Evolutionary conservation across 2,797 vertebrate species (phyloP), one percentile per base, ranked within the genome.

Genomic region (Pantherophis alleghaniensis): DNA sequence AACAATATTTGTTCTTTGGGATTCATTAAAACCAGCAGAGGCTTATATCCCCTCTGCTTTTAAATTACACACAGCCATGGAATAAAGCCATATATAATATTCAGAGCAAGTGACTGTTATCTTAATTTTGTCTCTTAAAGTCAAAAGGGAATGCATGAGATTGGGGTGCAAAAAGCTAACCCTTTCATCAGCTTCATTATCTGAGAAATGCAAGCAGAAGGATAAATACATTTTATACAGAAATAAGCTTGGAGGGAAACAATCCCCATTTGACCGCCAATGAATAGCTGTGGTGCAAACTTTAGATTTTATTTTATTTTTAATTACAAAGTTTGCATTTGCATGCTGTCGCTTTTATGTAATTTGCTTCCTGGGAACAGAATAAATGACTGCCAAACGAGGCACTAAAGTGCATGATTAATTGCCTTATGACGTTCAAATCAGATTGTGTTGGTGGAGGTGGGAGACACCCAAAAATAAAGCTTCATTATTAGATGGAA

Each of bases 351-450:
- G 91, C n/a, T 95, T 94, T 91, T 88, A 66, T 95, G 86, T 60
- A 87, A 88, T 94, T 59, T 96, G 90, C 92, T 96, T 96, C 91
- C 90, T 94, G 95, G 93, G 87, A 79, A 92, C 92, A 96, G 93
- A 94, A 96, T 97, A 96, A 96, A 93, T 96, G 94, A 94, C 92
- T 97, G 92, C 42, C 42, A 95, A 94, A 95, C 92, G 47, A 90
- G 93, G 91, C 87, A 92, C 69, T 93, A 94, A 97, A 96, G 92
- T 96, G 92, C 69, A 88, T 90, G 63, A 96, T 95, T 96, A 97
- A 96, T 95, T 96, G 87, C 10, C 69, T 96, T 97, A 69, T 90
- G 94, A 96, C 94, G 9, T 6, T 95, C 55, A 94, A 94, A 96
- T 97, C 32, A 89, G 74, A 96, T 97, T 95, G 37, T 94, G n/a